phyloP scores from a whole-genome alignment of 2,797 vertebrate genomes.

The Peromyscus melanophrys region DNA sequence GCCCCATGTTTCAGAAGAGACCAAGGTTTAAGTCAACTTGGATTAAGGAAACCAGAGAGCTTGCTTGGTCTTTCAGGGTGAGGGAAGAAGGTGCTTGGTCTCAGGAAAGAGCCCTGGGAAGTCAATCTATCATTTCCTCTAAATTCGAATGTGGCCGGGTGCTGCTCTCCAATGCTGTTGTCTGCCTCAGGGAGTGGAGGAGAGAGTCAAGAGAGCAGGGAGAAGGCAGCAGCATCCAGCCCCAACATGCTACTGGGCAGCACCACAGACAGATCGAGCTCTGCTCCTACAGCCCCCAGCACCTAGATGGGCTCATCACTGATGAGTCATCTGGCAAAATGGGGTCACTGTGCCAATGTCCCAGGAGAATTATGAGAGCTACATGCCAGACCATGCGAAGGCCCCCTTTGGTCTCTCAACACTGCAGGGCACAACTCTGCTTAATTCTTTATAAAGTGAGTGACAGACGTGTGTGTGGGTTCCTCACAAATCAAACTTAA shows the following conservation, averaged over 20 bases:
- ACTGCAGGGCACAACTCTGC: not conserved
- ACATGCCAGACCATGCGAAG: fast-evolving
- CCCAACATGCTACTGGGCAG: too few relatives aligned
- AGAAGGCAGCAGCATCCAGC: too few relatives aligned
- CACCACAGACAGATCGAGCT: not conserved
- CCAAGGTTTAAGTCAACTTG: fast-evolving
- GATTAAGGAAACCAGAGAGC: not conserved
- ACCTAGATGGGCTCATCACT: fast-evolving
- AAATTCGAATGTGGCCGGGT: fast-evolving
- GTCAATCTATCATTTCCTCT: not conserved
- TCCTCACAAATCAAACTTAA: not conserved
- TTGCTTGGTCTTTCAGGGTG: not conserved
- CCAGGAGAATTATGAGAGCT: not conserved
- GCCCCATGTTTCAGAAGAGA: not conserved
- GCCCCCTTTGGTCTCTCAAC: not conserved
- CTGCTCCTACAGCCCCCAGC: not conserved
- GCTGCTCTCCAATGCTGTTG: too few relatives aligned
- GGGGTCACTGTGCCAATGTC: fast-evolving
- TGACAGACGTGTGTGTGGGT: not conserved
- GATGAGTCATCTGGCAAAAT: not conserved
- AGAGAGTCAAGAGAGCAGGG: fast-evolving
- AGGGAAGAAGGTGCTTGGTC: not conserved
- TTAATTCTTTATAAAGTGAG: not conserved
- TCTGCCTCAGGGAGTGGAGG: not conserved
- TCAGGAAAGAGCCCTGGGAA: fast-evolving